Evolutionary conservation across 1,140 invertebrate genomes (phyloP).

Genomic region (Thaumatotibia leucotreta): DNA sequence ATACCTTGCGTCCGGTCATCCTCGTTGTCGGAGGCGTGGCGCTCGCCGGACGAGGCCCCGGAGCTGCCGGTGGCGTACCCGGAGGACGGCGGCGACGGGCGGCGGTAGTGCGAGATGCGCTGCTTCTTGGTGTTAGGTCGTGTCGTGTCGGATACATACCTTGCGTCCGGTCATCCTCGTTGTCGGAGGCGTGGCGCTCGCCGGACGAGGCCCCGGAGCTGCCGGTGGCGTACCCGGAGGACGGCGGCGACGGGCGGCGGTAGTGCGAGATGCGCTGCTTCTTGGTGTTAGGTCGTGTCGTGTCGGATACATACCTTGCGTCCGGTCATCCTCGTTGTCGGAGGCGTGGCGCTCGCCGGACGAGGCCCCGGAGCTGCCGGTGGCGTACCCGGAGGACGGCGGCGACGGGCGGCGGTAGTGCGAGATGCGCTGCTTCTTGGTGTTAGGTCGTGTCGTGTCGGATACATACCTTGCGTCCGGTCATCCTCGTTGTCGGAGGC

Average conservation of each 20-base stretch:
- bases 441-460: too few species aligned
- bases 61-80: conserved; percentile 17
- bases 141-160: conserved; percentile 56
- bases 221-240: conserved; percentile 61
- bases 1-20: conserved; percentile 21
- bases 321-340: conserved; percentile 30
- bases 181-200: conserved; percentile 70
- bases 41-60: conserved; percentile 28
- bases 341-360: not conserved
- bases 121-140: too few species aligned
- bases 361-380: not conserved
- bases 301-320: too few species aligned
- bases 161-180: conserved; percentile 69
- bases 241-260: conserved; percentile 71
- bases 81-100: conserved; percentile 42
- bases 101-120: conserved; percentile 85
- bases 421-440: conserved; percentile 79
- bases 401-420: conserved; percentile 71
- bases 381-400: not conserved
- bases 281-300: too few species aligned
- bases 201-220: conserved; percentile 54
- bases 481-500: conserved; percentile 73
- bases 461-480: conserved; percentile 65
- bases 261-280: too few species aligned
- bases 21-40: conserved; percentile 32